Base-by-base conservation (phyloP, 2,888 invertebrate genomes). In the Cataglyphis altisquamis region DNA sequence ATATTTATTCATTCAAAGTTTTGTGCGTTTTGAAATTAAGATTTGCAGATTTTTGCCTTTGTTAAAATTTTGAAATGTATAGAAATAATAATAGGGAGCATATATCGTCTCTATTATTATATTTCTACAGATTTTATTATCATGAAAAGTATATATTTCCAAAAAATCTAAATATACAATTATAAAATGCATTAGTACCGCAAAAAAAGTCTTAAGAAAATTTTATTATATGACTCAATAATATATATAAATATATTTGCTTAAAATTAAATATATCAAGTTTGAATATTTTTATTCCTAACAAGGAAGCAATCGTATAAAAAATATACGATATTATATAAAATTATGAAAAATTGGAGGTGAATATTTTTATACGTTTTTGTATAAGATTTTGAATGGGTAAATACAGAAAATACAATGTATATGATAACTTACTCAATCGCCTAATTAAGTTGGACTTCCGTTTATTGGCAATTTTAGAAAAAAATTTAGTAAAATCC, bases 401-500 rank as follows among this genome's bases (percentile, higher is more conserved):
- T 4, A 62, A 41, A 74, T 39, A 0, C 12, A n/a, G 9, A 18
- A n/a, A 73, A 4, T 1, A 15, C 29, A 48, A 55, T 32, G 0
- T 32, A 32, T 32, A 32, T 62, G 0, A 52, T 6, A 62, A 95
- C 95, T 95, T 93, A 96, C 96, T 95, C 84, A 95, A 91, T 90
- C 95, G 94, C 85, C 96, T 94, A 4, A 96, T 95, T 25, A 95
- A 90, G 41, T 95, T 95, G 1, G 95, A 93, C 82, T 94, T 90
- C 83, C 95, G 94, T 90, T 95, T 94, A 0, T 93, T 92, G 10
- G 95, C 92, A 62, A 93, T 91, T 8, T 94, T 93, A 64, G 95
- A 94, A 63, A 96, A 93, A 87, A 96, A 96, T 89, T 94, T 93
- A 29, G 92, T 92, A 87, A 95, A 96, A 91, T 96, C 95, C 89